Conservation (phyloP, 2,888 invertebrate species). For the Gastrophysa polygoni region DNA sequence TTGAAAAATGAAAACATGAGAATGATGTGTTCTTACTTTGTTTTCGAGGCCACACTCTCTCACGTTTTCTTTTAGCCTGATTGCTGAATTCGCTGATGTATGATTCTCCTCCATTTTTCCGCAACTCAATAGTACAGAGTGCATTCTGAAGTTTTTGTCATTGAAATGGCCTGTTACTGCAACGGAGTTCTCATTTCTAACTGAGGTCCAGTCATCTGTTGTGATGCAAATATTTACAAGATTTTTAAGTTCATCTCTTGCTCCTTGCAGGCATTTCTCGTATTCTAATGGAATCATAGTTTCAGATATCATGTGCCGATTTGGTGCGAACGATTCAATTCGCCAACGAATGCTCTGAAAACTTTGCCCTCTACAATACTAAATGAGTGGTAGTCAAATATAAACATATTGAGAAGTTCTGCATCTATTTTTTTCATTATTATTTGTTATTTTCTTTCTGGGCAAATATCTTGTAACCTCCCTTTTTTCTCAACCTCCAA, state of each 20-base stretch:
- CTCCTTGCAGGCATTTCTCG: constrained; percentile 9
- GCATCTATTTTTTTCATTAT: too few species aligned
- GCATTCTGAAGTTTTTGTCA: constrained; percentile 14
- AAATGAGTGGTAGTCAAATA: constrained; percentile 21
- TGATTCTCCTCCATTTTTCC: constrained; percentile 3
- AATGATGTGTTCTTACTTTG: too few species aligned
- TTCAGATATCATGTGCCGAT: constrained; percentile 18
- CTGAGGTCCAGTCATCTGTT: constrained; percentile 30
- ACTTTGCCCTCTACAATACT: constrained; percentile 25
- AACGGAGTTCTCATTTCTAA: constrained; percentile 19
- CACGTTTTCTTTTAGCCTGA: not conserved
- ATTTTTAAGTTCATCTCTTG: constrained; percentile 8
- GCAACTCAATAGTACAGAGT: constrained; percentile 16
- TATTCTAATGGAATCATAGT: constrained; percentile 20
- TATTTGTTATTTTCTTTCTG: too few species aligned
- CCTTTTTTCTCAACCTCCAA: too few species aligned
- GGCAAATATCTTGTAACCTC: too few species aligned
- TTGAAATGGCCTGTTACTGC: constrained; percentile 28
- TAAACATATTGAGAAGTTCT: too few species aligned
- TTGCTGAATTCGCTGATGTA: constrained; percentile 17
- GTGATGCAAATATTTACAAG: constrained; percentile 21
- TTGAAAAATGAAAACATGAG: too few species aligned
- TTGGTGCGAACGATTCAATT: constrained; percentile 24
- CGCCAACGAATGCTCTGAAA: constrained; percentile 23
- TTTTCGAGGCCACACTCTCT: constrained; percentile 14